Base-by-base conservation (phyloP, 1,140 invertebrate species). In the Campoletis sonorensis region DNA sequence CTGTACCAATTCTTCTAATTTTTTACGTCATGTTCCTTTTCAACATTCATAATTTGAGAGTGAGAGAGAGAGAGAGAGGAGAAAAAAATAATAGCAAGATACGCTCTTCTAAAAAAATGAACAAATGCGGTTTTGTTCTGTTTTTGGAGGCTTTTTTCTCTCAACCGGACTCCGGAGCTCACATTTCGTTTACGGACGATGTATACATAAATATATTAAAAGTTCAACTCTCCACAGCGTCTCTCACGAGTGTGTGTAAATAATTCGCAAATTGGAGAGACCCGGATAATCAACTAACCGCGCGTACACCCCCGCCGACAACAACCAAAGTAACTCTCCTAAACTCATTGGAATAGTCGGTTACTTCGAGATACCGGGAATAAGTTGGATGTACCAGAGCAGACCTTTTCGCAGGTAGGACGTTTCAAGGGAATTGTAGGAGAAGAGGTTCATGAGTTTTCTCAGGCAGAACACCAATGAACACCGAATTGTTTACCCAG, bases 311-410 rank as follows among this genome's bases (percentile, higher is more conserved):
- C 71, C 51, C 81, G 76, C 54, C 70, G 61, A 71, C 64, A 64
- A 64, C 71, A 68, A 16, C 82, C 49, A 64, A 84, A 85, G 80
- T 83, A 89, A 89, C 87, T 89, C 86, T 85, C 76, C 86, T 86
- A 87, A 89, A 88, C 87, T 90, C 88, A 87, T 89, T 88, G 88
- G 87, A 88, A 90, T 90, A 90, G 89, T 90, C 89, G 81, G 85
- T 86, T 88, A 88, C 86, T 88, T 87, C 73, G 58, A 75, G 75
- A 77, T 7, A 51, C 30, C 30, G 78, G 79, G 54, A 81, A 71
- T 21, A 61, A n/a, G 58, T 61, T 61, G 58, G 16, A 61, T 61
- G 23, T 23, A 61, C 11, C 18, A n/a, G 18, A 54, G 16, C n/a
- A 4, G 4, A 21, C 5, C 18, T 8, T n/a, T 67, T 78, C 75